Percentiles rank a stretch among this genome's conserved stretches.
phyloP scores from a whole-genome alignment of 2,113 vertebrate species.

The Burhinus bistriatus region DNA sequence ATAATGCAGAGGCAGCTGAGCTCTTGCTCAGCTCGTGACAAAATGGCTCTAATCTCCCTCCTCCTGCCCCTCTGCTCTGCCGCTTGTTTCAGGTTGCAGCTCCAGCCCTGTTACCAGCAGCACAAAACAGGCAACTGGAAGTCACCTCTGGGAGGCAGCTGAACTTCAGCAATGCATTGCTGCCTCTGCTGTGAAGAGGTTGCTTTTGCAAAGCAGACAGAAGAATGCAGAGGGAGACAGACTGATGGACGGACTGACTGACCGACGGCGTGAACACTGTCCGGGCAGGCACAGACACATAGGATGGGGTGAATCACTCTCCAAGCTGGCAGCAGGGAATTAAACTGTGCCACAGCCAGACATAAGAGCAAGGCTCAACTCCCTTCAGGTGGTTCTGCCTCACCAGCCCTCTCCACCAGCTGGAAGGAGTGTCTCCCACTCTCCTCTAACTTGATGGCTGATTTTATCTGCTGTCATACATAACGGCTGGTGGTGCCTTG shows the following conservation, averaged over 20 bases:
- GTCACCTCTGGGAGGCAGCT: conserved; percentile 59
- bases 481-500: rapidly evolving
- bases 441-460: neutral
- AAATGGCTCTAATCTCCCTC: neutral
- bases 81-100: neutral
- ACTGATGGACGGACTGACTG: neutral
- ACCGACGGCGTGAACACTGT: rapidly evolving
- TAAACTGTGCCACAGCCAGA: neutral
- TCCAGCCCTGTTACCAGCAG: neutral
- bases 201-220: neutral
- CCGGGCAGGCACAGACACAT: neutral
- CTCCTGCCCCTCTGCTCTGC: neutral
- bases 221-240: neutral
- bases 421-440: rapidly evolving
- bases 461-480: neutral
- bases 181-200: neutral
- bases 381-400: neutral
- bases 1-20: neutral
- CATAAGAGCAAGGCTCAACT: neutral
- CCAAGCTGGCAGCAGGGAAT: neutral
- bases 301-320: neutral
- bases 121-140: neutral
- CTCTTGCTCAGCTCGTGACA: neutral
- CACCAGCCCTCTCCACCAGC: neutral
- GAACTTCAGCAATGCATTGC: neutral